phyloP scores from a whole-genome alignment of 2,113 vertebrate species.

The Pseudopipra pipra region DNA sequence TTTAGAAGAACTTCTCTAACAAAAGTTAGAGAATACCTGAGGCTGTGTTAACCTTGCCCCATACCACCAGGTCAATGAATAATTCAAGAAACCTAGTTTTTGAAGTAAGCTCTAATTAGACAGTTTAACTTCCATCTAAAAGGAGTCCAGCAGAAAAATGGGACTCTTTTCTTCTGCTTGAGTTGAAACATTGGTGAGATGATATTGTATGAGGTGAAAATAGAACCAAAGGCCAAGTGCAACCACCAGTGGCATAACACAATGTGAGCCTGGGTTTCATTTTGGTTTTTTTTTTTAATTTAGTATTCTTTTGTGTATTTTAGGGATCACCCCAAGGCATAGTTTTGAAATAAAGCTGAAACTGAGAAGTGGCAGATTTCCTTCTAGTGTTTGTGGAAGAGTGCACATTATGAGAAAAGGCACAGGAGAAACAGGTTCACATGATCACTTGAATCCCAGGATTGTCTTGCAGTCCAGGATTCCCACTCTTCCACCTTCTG shows the following conservation, averaged over 20 bases:
- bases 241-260: not conserved
- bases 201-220: not conserved
- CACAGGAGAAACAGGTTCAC: not conserved
- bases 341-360: not conserved
- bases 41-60: not conserved
- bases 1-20: not conserved
- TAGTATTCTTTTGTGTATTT: not conserved
- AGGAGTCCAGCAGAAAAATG: not conserved
- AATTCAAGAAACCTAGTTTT: constrained; percentile 19
- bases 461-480: not conserved
- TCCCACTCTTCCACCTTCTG: not conserved
- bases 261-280: not conserved
- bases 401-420: not conserved
- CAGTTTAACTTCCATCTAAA: not conserved
- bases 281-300: not conserved
- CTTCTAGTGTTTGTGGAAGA: not conserved
- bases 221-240: not conserved
- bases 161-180: not conserved
- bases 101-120: constrained; percentile 36
- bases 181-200: not conserved
- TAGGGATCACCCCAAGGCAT: not conserved
- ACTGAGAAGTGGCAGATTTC: not conserved
- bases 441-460: not conserved
- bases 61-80: constrained; percentile 3
- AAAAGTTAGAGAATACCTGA: not conserved